Base-by-base conservation (phyloP, 2,888 invertebrate species). In the Mythimna albipuncta region DNA sequence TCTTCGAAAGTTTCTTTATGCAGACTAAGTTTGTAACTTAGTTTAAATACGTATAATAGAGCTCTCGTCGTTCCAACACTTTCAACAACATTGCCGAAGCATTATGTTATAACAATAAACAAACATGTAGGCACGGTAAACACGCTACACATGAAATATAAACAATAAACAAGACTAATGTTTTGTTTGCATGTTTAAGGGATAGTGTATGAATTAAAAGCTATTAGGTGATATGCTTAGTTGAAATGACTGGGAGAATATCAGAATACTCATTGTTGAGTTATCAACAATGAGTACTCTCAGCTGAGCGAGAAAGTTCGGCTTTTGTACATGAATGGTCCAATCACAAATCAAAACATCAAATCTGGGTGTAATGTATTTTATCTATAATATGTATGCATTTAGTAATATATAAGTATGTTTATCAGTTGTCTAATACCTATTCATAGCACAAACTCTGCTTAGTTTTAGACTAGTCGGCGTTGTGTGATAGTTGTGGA, bases 121-220 rank as follows among this genome's bases (percentile, higher is more conserved):
- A 67, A 80, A 72, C 65, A 68, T 52, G 67, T 61, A 59, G 59
- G 62, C 59, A 69, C 44, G 21, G 44, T 57, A 64, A 65, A 59
- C 75, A 69, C 73, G 72, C 63, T 72, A 68, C 69, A 59, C 54
- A 64, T 47, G 65, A 75, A 83, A 65, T 50, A 72, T 74, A 79
- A 81, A 83, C 72, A 74, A 65, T 74, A 79, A 79, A 81, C 78
- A 78, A 63, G 59, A 68, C 75, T 74, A 75, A 81, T 79, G 71
- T 76, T 76, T 74, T 81, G 79, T 79, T 79, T 72, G 72, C 73
- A 72, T 81, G 79, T 75, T 67, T 71, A 75, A 71, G 35, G 62
- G 74, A 71, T 71, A 79, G 54, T 19, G 21, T 64, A 74, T 77
- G 62, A 68, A 77, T 74, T 64, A 66, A 67, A 68, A 69, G 61